Base-by-base conservation (phyloP, 2,888 invertebrate species). In the Gisinianus flammeolus region DNA sequence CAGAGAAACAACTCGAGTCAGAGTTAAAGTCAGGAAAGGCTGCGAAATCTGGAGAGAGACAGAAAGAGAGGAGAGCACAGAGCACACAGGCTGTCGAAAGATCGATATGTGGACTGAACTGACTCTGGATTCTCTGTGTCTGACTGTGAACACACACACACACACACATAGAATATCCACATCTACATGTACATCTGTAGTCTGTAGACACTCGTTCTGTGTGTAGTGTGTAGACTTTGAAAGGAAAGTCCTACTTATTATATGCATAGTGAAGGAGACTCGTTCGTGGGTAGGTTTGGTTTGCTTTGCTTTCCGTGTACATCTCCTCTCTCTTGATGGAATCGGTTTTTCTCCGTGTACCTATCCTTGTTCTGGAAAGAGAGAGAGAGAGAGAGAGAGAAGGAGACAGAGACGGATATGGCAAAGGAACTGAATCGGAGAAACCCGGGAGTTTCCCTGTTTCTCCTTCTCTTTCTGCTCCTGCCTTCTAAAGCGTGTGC, bases 31-130 rank as follows among this genome's bases (percentile, higher is more conserved):
- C 19, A 12, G 22, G 54, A 31, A 68, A 68, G 58, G 31, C 72
- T 72, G 58, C 31, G 22, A 72, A 72, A 72, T 72, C 72, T 72
- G 72, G 28, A 71, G 19, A 28, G 30, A 56, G 71, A 2, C 26
- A 26, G 22, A 69, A 24, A 69, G 22, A 24, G 56, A 71, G 71
- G n/a, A 31, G 28, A 72, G 58, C 26, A 28, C 56, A 58, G 72
- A 72, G 33, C 24, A 68, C 24, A 68, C 30, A 69, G 69, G 35
- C 72, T 72, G 72, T 72, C 72, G 72, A 72, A 72, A 72, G 72
- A 72, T 72, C 72, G 72, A 72, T 72, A 72, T 58, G 72, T 72
- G 72, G 56, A 72, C 58, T 72, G 5, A 72, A 72, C 72, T 58
- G 30, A 72, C 58, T 28, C 72, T 58, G n/a, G n/a, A 26, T 30